Evolutionary conservation across 2,113 vertebrate genomes (phyloP), one percentile per base, ranked within the genome.

Genomic region (Pelobates fuscus): DNA sequence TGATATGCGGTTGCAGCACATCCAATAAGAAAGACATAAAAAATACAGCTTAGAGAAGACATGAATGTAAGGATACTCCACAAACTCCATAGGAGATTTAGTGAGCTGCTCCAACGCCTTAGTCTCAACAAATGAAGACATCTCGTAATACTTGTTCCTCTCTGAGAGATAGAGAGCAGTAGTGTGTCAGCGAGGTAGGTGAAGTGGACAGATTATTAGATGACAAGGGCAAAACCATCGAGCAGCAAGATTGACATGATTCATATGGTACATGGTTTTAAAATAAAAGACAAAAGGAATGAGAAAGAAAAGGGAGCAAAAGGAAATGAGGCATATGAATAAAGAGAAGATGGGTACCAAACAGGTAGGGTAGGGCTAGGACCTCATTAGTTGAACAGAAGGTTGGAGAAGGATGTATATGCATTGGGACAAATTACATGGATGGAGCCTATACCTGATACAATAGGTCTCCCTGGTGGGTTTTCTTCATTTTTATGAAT

Each of bases 71-170:
- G 92, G 95, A 96, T 96, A 95, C 94, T 95, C 94, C 10, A 97
- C 93, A 78, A 96, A 97, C 81, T 95, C 93, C 32, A 86, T 86
- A 14, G 95, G 94, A 7, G 81, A 91, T 78, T 86, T 91, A 79
- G 94, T 96, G 29, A 97, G 84, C 20, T 88, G 88, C 79, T 97
- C 95, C 94, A 96, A 86, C 37, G 89, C 95, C 82, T 95, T 97
- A 2, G 94, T 96, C 83, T 97, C 95, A 84, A 97, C 94, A 3
- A 96, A 94, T 0, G 95, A 97, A 0, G 95, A 97, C 95, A 97
- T 97, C 83, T 97, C 94, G 37, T 87, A 97, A 81, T 82, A 94
- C 79, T 92, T 95, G 77, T 87, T 92, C 80, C 89, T 92, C 80
- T 94, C 95, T 97, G 72, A 1, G 26, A 30, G 21, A 69, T 20